Conservation (phyloP, 2,113 vertebrate genomes). For the Phaethornis superciliosus region DNA sequence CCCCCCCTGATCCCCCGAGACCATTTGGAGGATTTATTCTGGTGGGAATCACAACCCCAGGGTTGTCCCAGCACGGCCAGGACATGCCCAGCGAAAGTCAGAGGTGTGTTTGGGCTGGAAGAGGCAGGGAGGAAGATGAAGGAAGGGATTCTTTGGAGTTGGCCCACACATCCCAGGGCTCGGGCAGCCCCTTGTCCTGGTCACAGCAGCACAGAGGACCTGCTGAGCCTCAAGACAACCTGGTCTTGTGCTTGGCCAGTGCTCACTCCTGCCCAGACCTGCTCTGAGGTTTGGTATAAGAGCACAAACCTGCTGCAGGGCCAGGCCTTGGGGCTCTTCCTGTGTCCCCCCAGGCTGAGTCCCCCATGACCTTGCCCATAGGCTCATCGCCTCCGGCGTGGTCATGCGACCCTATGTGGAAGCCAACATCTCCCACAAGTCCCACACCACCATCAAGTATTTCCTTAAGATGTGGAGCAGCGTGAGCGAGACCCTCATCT, state of each 20-base stretch:
- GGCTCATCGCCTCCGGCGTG: constrained; percentile 91
- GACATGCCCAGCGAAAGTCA: neutral
- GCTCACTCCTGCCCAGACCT: neutral
- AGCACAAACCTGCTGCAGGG: neutral
- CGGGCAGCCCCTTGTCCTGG: neutral
- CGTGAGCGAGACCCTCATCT: constrained; percentile 96
- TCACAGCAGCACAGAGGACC: neutral
- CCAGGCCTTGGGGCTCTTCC: neutral
- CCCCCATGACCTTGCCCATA: constrained; percentile 16
- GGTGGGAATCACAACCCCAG: neutral
- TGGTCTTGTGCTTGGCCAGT: neutral
- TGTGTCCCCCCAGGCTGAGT: neutral
- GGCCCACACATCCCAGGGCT: fast-evolving
- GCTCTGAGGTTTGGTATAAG: neutral
- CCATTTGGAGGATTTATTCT: fast-evolving
- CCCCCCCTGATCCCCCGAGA: neutral
- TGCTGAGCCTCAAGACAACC: neutral
- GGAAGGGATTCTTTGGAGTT: neutral
- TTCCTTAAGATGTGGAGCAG: constrained; percentile 99
- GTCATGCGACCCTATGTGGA: constrained; percentile 96
- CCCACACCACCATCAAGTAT: constrained; percentile 98
- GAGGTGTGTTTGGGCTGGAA: neutral
- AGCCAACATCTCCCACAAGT: constrained; percentile 98
- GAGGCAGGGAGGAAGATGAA: neutral
- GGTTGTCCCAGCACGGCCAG: neutral